A percentile compares a stretch with the other conserved stretches of the same genome.
phyloP scores from a whole-genome alignment of 2,113 vertebrate species.

The Tragulus kanchil region DNA sequence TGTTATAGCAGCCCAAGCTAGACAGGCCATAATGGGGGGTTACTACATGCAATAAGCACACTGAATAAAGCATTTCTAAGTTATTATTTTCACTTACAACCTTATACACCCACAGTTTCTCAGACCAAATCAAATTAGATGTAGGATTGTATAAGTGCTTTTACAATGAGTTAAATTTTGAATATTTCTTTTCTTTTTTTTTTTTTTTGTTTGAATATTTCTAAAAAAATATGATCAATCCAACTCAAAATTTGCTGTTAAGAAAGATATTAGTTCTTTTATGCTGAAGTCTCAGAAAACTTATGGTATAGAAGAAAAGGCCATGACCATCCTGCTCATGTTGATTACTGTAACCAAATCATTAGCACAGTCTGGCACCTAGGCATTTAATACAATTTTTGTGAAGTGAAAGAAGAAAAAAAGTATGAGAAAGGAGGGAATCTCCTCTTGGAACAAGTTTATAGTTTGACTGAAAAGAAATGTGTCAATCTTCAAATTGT shows the following conservation, averaged over 20 bases:
- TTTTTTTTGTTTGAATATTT: slow-evolving; percentile 10
- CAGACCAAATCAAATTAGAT: neutral
- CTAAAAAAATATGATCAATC: slow-evolving; percentile 7
- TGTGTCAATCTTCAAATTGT: slow-evolving; percentile 44
- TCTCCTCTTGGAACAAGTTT: slow-evolving; percentile 9
- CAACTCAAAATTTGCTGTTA: neutral
- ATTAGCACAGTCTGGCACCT: neutral
- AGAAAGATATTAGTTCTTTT: neutral
- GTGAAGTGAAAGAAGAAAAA: neutral
- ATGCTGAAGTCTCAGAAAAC: neutral
- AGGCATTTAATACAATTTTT: neutral
- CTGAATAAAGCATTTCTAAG: neutral
- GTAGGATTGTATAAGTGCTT: neutral
- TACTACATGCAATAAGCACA: neutral
- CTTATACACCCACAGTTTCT: neutral
- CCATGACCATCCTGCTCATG: neutral
- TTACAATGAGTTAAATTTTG: neutral
- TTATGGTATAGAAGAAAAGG: neutral
- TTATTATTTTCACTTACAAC: neutral
- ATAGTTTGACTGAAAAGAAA: slow-evolving; percentile 61
- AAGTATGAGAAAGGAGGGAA: neutral
- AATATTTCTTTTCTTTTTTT: no score
- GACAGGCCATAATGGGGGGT: neutral
- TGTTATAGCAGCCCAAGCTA: neutral
- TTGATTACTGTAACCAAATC: neutral